These are phyloP conservation scores for Capitulum mitella DNA, from an alignment of 2,888 invertebrate genomes.

Conservation along the genomic window DNA sequence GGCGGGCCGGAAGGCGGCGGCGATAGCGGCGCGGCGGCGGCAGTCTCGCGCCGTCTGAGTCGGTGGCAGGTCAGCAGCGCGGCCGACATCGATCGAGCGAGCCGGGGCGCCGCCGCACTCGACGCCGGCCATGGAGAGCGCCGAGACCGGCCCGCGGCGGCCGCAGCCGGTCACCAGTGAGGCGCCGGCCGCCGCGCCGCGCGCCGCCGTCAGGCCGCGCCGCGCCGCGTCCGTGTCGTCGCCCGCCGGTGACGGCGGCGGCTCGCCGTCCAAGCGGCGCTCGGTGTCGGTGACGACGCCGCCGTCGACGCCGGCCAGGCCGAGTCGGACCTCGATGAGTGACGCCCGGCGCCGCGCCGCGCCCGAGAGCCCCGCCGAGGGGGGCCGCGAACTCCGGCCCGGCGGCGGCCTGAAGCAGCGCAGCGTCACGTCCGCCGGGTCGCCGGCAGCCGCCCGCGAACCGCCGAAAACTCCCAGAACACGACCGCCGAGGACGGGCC, in stretches of 20 bases:
- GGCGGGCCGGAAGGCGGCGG: not conserved
- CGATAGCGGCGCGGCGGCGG: not conserved
- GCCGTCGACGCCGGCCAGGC: not conserved
- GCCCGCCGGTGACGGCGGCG: not conserved
- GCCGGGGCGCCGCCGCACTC: not conserved
- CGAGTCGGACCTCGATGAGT: not conserved
- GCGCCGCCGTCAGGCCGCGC: not conserved
- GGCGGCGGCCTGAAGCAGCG: conserved; percentile 3
- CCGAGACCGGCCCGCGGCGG: not conserved
- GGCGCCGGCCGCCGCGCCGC: not conserved
- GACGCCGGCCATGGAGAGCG: not conserved
- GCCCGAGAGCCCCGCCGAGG: not conserved
- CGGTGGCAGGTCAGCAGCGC: not conserved
- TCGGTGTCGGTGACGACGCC: not conserved
- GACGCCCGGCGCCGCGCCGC: not conserved
- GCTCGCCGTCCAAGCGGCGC: not conserved
- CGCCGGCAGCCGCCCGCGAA: conserved; percentile 25
- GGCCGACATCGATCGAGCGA: not conserved
- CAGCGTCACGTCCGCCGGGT: not conserved
- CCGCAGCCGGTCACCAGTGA: not conserved
- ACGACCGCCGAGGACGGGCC: too few species aligned
- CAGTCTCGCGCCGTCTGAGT: not conserved
- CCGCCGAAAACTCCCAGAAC: not conserved
- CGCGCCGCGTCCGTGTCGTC: not conserved
- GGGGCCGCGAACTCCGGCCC: not conserved